A percentile compares a stretch with the other conserved stretches of the same genome.
Evolutionary conservation across 2,797 vertebrate species (phyloP).

Genomic region (Poecilia wingei): DNA sequence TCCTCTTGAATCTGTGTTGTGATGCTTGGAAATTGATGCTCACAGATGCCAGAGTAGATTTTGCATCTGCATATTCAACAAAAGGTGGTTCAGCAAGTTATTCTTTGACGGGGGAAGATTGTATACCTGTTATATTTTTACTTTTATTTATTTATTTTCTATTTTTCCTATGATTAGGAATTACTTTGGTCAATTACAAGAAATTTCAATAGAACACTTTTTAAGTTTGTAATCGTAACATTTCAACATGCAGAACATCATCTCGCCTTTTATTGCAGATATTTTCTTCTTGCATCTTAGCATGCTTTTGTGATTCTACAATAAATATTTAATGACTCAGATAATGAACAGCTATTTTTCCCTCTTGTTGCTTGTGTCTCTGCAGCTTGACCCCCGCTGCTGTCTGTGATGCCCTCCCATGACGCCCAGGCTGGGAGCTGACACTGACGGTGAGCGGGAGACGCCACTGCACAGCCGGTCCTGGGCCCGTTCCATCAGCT

Average conservation of each 20-base stretch:
- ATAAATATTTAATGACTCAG: constrained; percentile 28
- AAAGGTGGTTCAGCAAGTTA: not conserved
- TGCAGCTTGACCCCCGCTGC: constrained; percentile 60
- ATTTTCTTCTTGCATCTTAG: constrained; percentile 31
- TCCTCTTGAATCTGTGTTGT: not conserved
- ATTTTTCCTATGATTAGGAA: not conserved
- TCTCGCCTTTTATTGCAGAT: not conserved
- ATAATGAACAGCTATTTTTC: constrained; percentile 42
- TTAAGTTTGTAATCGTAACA: not conserved
- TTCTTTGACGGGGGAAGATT: not conserved
- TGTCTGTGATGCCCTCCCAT: constrained; percentile 80
- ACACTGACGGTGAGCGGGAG: constrained; percentile 77
- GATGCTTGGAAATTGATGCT: not conserved
- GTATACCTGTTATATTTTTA: not conserved
- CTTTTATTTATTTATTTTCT: not conserved
- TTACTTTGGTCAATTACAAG: not conserved
- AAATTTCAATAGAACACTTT: not conserved
- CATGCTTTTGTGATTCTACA: constrained; percentile 4
- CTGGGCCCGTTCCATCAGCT: constrained; percentile 54
- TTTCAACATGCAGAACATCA: not conserved
- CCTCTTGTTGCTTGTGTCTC: constrained; percentile 31
- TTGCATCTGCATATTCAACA: not conserved
- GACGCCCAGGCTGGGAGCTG: constrained; percentile 78
- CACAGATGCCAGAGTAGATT: not conserved
- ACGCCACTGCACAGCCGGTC: constrained; percentile 71